phyloP scores from a whole-genome alignment of 1,140 invertebrate species.

The Micrasema minimum region DNA sequence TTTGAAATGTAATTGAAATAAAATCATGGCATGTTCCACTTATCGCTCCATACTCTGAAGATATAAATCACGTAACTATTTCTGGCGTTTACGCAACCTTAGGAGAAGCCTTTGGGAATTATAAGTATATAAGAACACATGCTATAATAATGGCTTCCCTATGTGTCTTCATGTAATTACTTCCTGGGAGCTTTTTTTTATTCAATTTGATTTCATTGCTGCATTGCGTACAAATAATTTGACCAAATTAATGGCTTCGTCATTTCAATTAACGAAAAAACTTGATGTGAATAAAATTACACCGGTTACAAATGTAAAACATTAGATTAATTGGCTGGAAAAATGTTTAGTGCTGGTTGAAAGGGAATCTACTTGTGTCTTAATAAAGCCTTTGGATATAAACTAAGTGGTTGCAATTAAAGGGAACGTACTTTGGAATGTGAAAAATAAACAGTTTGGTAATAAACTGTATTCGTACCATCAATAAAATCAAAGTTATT shows the following conservation, averaged over 20 bases:
- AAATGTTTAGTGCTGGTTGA: too few relatives aligned
- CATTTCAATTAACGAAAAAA: slow-evolving; percentile 27
- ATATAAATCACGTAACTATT: too few relatives aligned
- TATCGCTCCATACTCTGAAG: too few relatives aligned
- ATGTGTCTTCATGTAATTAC: slow-evolving; percentile 12
- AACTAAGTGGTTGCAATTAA: too few relatives aligned
- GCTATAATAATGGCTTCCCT: slow-evolving; percentile 8
- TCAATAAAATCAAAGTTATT: too few relatives aligned
- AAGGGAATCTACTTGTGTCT: too few relatives aligned
- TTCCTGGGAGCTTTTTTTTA: slow-evolving; percentile 21
- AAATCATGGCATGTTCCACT: too few relatives aligned
- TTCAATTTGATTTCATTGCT: slow-evolving; percentile 26
- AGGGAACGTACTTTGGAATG: too few relatives aligned
- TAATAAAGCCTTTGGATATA: too few relatives aligned
- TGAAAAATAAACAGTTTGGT: too few relatives aligned
- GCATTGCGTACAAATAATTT: slow-evolving; percentile 21
- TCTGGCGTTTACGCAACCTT: slow-evolving; percentile 3
- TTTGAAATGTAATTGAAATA: too few relatives aligned
- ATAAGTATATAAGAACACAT: slow-evolving; percentile 16
- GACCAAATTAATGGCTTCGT: slow-evolving; percentile 17
- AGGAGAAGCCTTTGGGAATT: background rate
- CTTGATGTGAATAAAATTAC: slow-evolving; percentile 10
- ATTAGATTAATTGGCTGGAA: background rate
- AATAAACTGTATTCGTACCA: too few relatives aligned
- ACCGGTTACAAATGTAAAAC: slow-evolving; percentile 4